These are phyloP conservation scores for Pygoscelis antarcticus DNA, from an alignment of 2,113 vertebrate species.

Conservation along the genomic window DNA sequence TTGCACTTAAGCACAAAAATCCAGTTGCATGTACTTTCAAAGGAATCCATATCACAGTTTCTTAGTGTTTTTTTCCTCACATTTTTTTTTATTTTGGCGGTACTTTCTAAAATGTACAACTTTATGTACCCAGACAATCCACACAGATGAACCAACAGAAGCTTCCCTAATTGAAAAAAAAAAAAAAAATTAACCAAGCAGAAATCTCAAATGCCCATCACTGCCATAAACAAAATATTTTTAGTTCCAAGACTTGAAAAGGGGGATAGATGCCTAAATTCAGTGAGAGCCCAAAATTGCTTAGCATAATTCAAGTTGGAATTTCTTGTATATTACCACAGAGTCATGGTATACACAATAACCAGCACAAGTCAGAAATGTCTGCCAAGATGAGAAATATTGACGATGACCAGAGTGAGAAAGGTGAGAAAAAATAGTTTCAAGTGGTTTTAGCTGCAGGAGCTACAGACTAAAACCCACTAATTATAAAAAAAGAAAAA, in stretches of 20 bases:
- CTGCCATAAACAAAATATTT: background rate
- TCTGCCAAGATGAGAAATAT: background rate
- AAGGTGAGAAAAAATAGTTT: background rate
- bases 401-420: background rate
- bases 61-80: background rate
- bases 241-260: background rate
- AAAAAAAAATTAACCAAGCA: background rate
- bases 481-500: background rate
- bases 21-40: rapidly evolving
- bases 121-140: background rate
- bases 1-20: background rate
- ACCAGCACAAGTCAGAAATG: background rate
- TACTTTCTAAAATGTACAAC: background rate
- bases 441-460: background rate
- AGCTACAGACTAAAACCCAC: background rate
- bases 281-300: background rate
- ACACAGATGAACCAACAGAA: background rate
- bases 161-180: background rate
- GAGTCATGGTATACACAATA: background rate
- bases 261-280: rapidly evolving
- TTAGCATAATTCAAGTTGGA: background rate
- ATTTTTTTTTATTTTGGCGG: background rate
- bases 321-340: background rate
- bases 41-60: background rate
- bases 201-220: background rate